phyloP scores from a whole-genome alignment of 35 echinoderm and acorn worm genomes.

The Apostichopus californicus region DNA sequence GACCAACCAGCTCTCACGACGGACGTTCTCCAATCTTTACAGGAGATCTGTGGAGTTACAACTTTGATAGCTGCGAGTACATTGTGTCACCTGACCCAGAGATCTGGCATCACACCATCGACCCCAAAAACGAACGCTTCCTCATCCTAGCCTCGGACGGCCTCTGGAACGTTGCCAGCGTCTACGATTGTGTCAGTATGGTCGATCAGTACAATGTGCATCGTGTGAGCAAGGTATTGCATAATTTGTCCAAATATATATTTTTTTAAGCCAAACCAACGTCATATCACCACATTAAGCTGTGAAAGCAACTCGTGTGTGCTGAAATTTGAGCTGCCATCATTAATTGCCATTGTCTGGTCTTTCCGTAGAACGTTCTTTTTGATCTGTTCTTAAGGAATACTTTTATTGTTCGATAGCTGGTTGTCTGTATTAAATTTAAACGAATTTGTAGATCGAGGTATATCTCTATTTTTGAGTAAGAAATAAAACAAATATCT shows the following conservation, averaged over 20 bases:
- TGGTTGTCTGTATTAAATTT: no score
- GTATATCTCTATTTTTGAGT: no score
- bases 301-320: not conserved
- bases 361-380: no score
- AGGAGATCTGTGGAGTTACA: constrained; percentile 99
- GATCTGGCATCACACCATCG: constrained; percentile 69
- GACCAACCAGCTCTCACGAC: no score
- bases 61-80: constrained; percentile 74
- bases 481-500: no score
- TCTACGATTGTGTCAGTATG: constrained; percentile 65
- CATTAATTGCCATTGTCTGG: no score
- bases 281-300: not conserved
- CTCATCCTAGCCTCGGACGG: constrained; percentile 90
- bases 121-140: constrained; percentile 73
- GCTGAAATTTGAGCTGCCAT: not conserved
- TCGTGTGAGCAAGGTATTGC: constrained; percentile 54
- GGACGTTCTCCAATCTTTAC: not conserved
- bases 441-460: no score
- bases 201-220: constrained; percentile 71
- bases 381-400: no score
- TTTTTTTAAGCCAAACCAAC: no score
- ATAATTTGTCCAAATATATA: no score
- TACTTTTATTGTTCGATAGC: no score
- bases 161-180: constrained; percentile 92
- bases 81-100: constrained; percentile 96